Evolutionary conservation across 2,888 invertebrate genomes (phyloP).

Genomic region (Hypolimnas misippus): DNA sequence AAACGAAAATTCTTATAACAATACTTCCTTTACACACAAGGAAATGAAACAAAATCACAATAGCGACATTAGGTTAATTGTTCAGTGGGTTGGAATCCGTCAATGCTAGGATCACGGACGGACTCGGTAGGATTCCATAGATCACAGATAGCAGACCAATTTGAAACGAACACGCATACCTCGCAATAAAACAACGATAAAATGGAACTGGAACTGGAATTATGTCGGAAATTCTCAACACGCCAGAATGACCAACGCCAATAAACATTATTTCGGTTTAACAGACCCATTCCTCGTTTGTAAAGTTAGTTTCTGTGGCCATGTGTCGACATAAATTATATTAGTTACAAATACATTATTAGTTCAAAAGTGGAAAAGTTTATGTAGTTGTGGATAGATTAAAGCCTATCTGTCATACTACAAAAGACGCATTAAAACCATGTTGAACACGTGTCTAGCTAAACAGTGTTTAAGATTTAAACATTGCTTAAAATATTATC

Average conservation of each 20-base stretch:
- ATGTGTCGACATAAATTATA: background rate
- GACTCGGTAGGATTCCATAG: constrained; percentile 10
- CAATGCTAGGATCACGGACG: constrained; percentile 1
- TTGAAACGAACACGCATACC: constrained; percentile 18
- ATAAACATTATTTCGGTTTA: constrained; percentile 21
- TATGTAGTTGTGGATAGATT: no score
- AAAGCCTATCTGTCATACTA: no score
- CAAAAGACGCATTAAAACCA: no score
- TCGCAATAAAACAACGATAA: constrained; percentile 25
- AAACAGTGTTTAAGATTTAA: no score
- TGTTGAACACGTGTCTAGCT: no score
- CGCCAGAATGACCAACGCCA: constrained; percentile 5
- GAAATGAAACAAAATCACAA: background rate
- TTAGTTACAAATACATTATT: background rate
- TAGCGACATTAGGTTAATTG: background rate
- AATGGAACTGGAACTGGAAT: constrained; percentile 9
- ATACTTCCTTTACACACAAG: no score
- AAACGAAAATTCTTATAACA: no score
- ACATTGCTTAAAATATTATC: no score
- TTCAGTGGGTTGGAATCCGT: background rate
- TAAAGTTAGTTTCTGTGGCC: constrained; percentile 8
- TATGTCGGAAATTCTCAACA: constrained; percentile 18
- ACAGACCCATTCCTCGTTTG: constrained; percentile 10
- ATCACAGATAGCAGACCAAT: constrained; percentile 13
- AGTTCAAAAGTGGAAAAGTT: background rate